Conservation (phyloP, 2,797 vertebrate genomes). For the Acridotheres tristis region DNA sequence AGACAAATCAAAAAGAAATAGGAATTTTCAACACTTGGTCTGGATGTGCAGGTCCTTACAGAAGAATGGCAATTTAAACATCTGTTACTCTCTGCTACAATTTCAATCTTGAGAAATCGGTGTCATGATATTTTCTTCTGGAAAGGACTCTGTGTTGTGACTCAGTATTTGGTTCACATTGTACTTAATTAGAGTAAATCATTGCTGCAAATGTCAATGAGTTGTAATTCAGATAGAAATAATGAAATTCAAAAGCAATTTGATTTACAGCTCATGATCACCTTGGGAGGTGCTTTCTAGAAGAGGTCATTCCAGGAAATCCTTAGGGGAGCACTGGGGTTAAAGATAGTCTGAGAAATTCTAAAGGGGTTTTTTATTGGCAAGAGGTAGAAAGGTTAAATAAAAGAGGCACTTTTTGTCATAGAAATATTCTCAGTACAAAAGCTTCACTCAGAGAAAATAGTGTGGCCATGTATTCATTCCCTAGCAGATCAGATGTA, state of each 20-base stretch:
- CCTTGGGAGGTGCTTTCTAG: background rate
- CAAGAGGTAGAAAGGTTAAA: background rate
- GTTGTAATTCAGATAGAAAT: background rate
- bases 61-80: background rate
- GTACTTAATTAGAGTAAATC: slow-evolving; percentile 19
- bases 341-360: background rate
- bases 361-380: background rate
- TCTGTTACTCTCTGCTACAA: background rate
- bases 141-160: background rate
- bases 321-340: background rate
- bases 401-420: background rate
- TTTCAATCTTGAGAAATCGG: background rate
- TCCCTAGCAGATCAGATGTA: background rate
- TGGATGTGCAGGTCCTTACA: background rate
- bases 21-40: background rate
- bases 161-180: background rate
- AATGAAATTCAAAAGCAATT: background rate
- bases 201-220: background rate
- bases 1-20: background rate
- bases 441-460: background rate
- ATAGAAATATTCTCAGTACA: background rate
- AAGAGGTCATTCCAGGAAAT: background rate
- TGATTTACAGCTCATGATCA: background rate
- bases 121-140: background rate
- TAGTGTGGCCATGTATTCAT: background rate